Conservation (phyloP, 2,797 vertebrate species). For the Chrysocyon brachyurus region DNA sequence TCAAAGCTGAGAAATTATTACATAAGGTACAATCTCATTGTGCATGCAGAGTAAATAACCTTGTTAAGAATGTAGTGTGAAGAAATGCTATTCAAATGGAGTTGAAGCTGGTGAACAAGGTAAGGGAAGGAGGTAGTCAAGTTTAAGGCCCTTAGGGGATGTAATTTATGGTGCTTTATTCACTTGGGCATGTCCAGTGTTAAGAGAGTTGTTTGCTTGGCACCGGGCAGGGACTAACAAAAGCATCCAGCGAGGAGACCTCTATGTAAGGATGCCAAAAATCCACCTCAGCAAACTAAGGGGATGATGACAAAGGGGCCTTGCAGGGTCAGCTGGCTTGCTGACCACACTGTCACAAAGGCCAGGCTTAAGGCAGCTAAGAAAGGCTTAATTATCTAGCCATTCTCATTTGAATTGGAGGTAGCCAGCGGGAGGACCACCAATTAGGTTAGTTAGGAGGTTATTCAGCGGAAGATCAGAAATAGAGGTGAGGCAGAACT, state of each 20-base stretch:
- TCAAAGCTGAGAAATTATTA: conserved; percentile 31
- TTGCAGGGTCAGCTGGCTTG: neutral
- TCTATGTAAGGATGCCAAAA: neutral
- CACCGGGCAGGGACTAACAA: neutral
- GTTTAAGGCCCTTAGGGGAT: neutral
- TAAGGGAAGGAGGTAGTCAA: neutral
- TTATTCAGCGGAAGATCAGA: conserved; percentile 65
- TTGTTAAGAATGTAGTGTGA: conserved; percentile 42
- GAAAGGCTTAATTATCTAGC: conserved; percentile 70
- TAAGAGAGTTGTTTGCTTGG: conserved; percentile 61
- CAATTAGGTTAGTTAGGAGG: conserved; percentile 70
- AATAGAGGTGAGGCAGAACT: conserved; percentile 44
- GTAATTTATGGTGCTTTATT: neutral
- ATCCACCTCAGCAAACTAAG: neutral
- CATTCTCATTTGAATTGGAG: conserved; percentile 32
- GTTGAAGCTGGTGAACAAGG: neutral
- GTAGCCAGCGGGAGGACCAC: conserved; percentile 74
- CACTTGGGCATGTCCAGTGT: conserved; percentile 34
- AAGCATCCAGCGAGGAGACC: neutral
- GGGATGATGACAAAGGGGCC: neutral
- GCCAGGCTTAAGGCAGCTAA: conserved; percentile 29
- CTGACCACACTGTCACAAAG: conserved; percentile 60
- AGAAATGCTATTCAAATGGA: conserved; percentile 24
- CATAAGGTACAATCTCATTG: conserved; percentile 21
- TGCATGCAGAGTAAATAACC: conserved; percentile 54